Conservation (phyloP, 2,113 vertebrate species). For the Columbina picui region DNA sequence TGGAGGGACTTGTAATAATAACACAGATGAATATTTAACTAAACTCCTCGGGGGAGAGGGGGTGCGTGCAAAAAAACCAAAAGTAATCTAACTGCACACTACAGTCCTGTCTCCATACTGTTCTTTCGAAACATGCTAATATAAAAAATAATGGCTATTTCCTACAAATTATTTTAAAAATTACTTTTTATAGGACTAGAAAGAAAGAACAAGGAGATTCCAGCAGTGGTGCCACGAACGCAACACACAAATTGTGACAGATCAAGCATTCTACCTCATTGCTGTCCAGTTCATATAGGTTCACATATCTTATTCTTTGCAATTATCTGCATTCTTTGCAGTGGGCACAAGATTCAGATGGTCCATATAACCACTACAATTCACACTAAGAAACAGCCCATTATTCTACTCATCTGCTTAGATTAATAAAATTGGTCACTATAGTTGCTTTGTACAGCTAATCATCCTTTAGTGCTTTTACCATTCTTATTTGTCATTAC, state of each 20-base stretch:
- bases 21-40: not conserved
- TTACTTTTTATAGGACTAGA: not conserved
- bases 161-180: not conserved
- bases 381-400: not conserved
- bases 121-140: not conserved
- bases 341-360: not conserved
- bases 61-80: not conserved
- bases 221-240: not conserved
- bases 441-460: not conserved
- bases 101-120: not conserved
- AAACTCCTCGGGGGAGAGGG: accelerated
- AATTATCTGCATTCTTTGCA: too few relatives aligned
- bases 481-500: not conserved
- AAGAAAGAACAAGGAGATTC: not conserved
- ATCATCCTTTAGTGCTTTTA: not conserved
- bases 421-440: not conserved
- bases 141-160: not conserved
- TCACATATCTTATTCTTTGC: not conserved
- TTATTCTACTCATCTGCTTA: not conserved
- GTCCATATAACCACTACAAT: not conserved
- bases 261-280: not conserved
- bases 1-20: not conserved
- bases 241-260: not conserved
- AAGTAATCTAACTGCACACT: not conserved
- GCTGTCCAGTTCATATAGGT: not conserved